Base-by-base conservation (phyloP, 2,797 vertebrate species). In the Coilia nasus region DNA sequence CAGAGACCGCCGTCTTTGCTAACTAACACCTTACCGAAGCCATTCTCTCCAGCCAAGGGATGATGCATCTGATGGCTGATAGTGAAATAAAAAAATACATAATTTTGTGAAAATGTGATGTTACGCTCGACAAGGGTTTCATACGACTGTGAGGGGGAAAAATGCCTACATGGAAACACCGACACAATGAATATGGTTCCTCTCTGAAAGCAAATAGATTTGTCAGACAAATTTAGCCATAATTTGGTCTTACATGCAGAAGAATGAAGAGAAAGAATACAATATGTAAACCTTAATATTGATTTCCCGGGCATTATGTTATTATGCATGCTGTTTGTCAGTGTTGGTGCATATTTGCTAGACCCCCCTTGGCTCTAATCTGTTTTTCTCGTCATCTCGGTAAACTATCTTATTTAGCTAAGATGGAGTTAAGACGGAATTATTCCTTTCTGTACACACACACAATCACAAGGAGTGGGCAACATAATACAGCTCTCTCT, bases 361-460 rank as follows among this genome's bases (percentile, higher is more conserved):
- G 92, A 93, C 93, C 93, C 91, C 93, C 93, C 92, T 85, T 6
- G 83, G 90, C 82, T 91, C 86, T 87, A 92, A 92, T 94, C 90
- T 90, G 91, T 94, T 94, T 94, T 94, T 88, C 88, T 89, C 92
- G 92, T 92, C 92, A 92, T 94, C 90, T 90, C 83, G 7, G 91
- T 94, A 93, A 94, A 94, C 92, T 92, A 91, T 92, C 92, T 94
- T 93, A 93, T 94, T 95, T 92, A 93, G 92, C 92, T 91, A 92
- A 91, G 90, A 90, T 89, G 87, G 89, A 88, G 88, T 93, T 87
- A 94, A 91, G 90, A 90, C 90, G 86, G 89, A 88, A 88, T 93
- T 87, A 94, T 94, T 94, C 82, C 88, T 80, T 91, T 93, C 87
- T 81, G 83, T 86, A 87, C 90, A 88, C 92, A 87, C 84, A 85